Evolutionary conservation across 2,113 vertebrate species (phyloP).

Genomic region (Camelus dromedarius): DNA sequence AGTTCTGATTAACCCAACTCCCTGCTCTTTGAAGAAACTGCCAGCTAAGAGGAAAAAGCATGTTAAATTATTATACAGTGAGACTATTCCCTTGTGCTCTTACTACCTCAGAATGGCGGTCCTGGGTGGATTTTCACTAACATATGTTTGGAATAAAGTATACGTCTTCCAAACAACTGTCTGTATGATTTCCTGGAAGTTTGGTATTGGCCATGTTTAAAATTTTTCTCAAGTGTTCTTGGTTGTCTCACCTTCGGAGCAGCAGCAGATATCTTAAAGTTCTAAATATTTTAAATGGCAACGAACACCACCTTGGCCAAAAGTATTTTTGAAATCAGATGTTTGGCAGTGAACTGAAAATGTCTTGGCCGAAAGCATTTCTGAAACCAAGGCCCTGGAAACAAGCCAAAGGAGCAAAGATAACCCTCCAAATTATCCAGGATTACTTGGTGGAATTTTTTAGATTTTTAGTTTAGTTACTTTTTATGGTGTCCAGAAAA

Average conservation of each 20-base stretch:
- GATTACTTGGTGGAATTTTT: background rate
- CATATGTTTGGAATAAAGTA: background rate
- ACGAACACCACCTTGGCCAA: background rate
- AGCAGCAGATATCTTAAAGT: background rate
- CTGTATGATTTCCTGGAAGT: background rate
- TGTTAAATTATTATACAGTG: background rate
- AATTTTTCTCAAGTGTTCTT: background rate
- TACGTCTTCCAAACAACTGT: background rate
- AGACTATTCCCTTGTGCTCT: background rate
- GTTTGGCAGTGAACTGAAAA: background rate
- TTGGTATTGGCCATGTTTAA: background rate
- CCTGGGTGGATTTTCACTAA: background rate
- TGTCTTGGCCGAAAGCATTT: background rate
- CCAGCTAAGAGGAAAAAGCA: background rate
- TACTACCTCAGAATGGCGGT: background rate
- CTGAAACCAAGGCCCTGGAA: background rate
- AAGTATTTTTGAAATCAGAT: conserved; percentile 34
- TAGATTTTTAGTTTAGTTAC: background rate
- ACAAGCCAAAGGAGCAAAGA: conserved; percentile 22
- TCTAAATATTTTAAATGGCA: background rate
- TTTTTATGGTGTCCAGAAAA: conserved; percentile 4
- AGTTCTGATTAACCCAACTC: background rate
- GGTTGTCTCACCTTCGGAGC: background rate
- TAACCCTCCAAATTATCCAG: background rate
- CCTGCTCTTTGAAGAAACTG: background rate